A percentile compares a stretch with the other conserved stretches of the same genome.
phyloP scores from a whole-genome alignment of 2,797 vertebrate species.

The Sebastes kiyomatsui region DNA sequence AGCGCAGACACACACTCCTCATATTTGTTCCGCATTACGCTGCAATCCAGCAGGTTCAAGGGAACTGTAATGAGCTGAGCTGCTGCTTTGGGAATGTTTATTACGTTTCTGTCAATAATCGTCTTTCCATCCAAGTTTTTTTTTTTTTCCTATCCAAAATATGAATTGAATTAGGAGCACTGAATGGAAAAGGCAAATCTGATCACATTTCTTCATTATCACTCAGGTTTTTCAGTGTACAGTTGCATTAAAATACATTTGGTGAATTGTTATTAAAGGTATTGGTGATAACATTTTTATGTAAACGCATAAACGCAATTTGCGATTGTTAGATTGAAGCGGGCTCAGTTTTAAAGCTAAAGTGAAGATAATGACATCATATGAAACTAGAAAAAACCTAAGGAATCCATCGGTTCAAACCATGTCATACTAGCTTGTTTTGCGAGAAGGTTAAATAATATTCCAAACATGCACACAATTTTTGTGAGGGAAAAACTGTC shows the following conservation, averaged over 20 bases:
- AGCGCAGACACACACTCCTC: background rate
- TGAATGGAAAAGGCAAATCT: conserved; percentile 22
- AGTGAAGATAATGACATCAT: too few relatives aligned
- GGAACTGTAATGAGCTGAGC: conserved; percentile 43
- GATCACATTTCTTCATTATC: conserved; percentile 36
- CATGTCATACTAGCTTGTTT: too few relatives aligned
- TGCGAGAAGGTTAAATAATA: fast-evolving
- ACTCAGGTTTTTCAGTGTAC: background rate
- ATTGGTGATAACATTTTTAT: too few relatives aligned
- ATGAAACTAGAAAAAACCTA: too few relatives aligned
- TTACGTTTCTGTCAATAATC: conserved; percentile 52
- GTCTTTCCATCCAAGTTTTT: conserved; percentile 26
- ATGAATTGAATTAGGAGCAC: conserved; percentile 23
- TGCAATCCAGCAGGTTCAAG: conserved; percentile 33
- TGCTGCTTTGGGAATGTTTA: conserved; percentile 43
- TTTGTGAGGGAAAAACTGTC: too few relatives aligned
- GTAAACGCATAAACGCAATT: too few relatives aligned
- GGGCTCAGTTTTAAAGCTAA: too few relatives aligned
- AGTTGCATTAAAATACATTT: conserved; percentile 15
- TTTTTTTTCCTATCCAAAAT: conserved; percentile 17
- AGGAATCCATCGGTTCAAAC: too few relatives aligned
- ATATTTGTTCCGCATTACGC: conserved; percentile 29
- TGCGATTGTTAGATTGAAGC: too few relatives aligned
- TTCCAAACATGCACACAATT: too few relatives aligned
- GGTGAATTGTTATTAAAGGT: background rate